A percentile compares a stretch with the other conserved stretches of the same genome.
Conservation (phyloP, 2,888 invertebrate species). For the Acanthosepion pharaonis region DNA sequence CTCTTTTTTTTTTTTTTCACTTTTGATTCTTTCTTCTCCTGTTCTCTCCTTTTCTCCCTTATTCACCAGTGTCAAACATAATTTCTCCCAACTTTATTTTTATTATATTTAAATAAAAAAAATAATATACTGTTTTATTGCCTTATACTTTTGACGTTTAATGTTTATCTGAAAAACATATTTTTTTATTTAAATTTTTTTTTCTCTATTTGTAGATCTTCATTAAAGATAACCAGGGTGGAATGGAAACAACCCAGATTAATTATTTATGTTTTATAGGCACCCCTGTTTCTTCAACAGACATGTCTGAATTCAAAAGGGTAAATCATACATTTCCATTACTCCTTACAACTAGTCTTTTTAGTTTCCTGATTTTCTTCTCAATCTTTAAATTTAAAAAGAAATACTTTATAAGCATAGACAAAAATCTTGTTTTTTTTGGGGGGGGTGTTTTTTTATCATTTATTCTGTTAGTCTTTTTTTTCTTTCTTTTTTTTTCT, state of each 20-base stretch:
- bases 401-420: too few relatives aligned
- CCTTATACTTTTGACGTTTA: neutral
- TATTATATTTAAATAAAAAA: too few relatives aligned
- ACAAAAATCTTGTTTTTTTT: too few relatives aligned
- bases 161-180: neutral
- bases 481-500: too few relatives aligned
- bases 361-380: neutral
- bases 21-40: too few relatives aligned
- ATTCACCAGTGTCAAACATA: too few relatives aligned
- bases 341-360: neutral
- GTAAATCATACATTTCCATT: conserved; percentile 62
- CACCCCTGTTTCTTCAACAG: conserved; percentile 91
- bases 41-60: too few relatives aligned
- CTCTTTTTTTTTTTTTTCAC: too few relatives aligned
- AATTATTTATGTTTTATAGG: conserved; percentile 92
- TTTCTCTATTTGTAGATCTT: conserved; percentile 79
- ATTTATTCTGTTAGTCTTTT: too few relatives aligned
- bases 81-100: too few relatives aligned
- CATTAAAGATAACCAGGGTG: conserved; percentile 80
- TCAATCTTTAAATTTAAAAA: too few relatives aligned
- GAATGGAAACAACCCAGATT: conserved; percentile 90
- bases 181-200: neutral
- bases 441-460: too few relatives aligned
- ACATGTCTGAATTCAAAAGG: conserved; percentile 95
- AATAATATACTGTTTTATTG: neutral